Percentiles rank a stretch among this genome's conserved stretches.
These are phyloP conservation scores for Dasypogon diadema DNA, from an alignment of 2,888 invertebrate species.

Conservation along the genomic window DNA sequence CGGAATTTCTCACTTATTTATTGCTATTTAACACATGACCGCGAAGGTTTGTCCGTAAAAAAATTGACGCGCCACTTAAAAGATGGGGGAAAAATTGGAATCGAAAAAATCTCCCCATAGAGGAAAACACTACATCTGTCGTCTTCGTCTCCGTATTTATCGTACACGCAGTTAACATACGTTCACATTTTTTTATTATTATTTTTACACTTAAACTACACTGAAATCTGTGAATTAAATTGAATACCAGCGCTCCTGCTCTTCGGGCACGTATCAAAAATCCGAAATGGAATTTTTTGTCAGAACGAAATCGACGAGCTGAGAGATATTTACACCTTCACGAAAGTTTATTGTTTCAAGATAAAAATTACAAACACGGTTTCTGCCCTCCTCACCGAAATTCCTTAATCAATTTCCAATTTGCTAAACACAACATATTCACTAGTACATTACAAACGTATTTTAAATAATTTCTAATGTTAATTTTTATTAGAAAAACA, in stretches of 20 bases:
- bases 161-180: conserved; percentile 38
- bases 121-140: conserved; percentile 43
- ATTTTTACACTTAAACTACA: conserved; percentile 40
- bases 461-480: conserved; percentile 41
- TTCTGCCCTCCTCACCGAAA: background rate
- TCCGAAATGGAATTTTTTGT: conserved; percentile 3
- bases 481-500: conserved; percentile 52
- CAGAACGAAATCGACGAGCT: background rate
- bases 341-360: conserved; percentile 47
- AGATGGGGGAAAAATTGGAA: conserved; percentile 33
- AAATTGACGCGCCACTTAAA: conserved; percentile 46
- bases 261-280: background rate
- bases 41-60: conserved; percentile 38
- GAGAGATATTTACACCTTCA: conserved; percentile 38
- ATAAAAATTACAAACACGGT: conserved; percentile 17
- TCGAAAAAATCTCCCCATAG: conserved; percentile 41
- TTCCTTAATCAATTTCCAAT: background rate
- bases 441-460: conserved; percentile 19
- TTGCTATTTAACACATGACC: conserved; percentile 31
- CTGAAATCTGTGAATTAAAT: conserved; percentile 34
- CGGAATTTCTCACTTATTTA: conserved; percentile 5
- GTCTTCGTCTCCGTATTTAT: conserved; percentile 8
- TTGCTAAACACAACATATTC: conserved; percentile 14
- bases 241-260: conserved; percentile 6
- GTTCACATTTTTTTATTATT: conserved; percentile 43